Evolutionary conservation across 2,888 invertebrate species (phyloP), one percentile per base, ranked within the genome.

Genomic region (Pyralis farinalis): DNA sequence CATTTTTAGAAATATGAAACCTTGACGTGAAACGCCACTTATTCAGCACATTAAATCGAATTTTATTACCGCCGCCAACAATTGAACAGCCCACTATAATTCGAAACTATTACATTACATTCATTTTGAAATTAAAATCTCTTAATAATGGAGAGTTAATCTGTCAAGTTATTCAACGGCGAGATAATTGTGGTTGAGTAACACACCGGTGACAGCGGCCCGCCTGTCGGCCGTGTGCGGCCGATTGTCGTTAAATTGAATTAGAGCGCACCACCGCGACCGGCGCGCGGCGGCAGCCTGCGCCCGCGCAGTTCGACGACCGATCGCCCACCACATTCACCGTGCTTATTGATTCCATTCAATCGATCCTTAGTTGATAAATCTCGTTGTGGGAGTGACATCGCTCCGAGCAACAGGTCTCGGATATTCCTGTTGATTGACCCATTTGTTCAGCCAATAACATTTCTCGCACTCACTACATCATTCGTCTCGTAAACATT

Each of bases 251-350:
- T 83, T 78, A 82, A 83, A 85, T 82, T 78, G 74, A 86, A 86
- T 85, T 86, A 84, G 86, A 85, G 75, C 79, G 63, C 72, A 75
- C 78, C 82, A 73, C 68, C 61, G 67, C 78, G 82, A 72, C 70
- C 61, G 67, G 68, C 72, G 67, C 69, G 67, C 62, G 58, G 81
- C 85, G 84, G 68, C 72, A 67, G 69, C 66, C 62, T 59, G 81
- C 85, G 84, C 86, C 84, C 83, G 86, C 87, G 86, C 87, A 87
- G 87, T 85, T 87, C 87, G 84, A 68, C 85, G 87, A 88, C 87
- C 86, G 85, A 61, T 77, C 87, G 86, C 87, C 87, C 86, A 87
- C 86, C 49, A 67, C 67, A 67, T 68, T 73, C 69, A 70, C 67
- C 68, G 75, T 71, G 68, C 76, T 77, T 77, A 83, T 81, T 83